These are phyloP conservation scores for Cydia splendana DNA, from an alignment of 1,140 invertebrate species.

Conservation along the genomic window DNA sequence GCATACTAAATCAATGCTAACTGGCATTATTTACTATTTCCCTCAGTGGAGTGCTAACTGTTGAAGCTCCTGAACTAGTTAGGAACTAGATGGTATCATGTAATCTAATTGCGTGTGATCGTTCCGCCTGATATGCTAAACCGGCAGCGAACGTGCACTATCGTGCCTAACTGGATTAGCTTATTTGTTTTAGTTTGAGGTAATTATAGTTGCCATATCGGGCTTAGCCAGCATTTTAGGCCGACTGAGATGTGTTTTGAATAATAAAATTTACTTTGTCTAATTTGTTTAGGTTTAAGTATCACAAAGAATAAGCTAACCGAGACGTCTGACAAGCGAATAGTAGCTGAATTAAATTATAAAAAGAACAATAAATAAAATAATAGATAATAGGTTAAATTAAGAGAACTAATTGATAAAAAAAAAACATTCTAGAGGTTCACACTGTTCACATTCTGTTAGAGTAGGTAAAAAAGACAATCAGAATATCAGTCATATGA, in stretches of 20 bases:
- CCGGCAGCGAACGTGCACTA: not conserved
- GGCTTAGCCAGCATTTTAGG: not conserved
- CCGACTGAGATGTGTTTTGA: not conserved
- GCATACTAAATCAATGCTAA: no score
- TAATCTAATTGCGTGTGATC: constrained; percentile 4
- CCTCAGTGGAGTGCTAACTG: not conserved
- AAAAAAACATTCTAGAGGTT: no score
- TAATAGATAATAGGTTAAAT: no score
- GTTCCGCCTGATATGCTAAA: constrained; percentile 3
- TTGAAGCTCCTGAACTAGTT: not conserved
- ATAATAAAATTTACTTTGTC: not conserved
- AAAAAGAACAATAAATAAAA: no score
- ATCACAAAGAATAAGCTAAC: no score
- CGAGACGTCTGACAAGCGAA: no score
- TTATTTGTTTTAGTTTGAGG: constrained; percentile 12
- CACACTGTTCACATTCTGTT: no score
- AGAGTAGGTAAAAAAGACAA: no score
- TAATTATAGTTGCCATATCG: not conserved
- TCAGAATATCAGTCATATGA: no score
- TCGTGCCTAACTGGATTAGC: constrained; percentile 1
- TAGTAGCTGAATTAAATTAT: no score
- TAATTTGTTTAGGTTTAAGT: not conserved
- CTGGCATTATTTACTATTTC: not conserved
- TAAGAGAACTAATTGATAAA: no score
- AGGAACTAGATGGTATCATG: constrained; percentile 7